Conservation (phyloP, 2,888 invertebrate species). For the Harpalus rufipes region DNA sequence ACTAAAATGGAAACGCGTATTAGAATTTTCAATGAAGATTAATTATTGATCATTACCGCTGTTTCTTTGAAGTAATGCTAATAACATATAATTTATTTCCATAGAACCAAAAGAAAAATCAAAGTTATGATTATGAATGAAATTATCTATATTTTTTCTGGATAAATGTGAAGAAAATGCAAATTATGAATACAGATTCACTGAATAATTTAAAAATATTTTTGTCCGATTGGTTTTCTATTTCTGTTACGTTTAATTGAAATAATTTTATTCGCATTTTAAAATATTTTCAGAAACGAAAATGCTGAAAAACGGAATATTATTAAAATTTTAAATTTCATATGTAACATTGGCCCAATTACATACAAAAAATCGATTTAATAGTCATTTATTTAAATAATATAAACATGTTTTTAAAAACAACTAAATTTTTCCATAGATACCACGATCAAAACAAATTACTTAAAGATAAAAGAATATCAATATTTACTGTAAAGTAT, state of each 20-base stretch:
- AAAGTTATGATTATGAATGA: constrained; percentile 6
- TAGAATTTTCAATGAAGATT: constrained; percentile 10
- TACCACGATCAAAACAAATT: constrained; percentile 26
- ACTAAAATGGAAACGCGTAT: background rate
- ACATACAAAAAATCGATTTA: background rate
- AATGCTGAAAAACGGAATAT: background rate
- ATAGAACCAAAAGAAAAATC: constrained; percentile 1
- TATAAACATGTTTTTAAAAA: constrained; percentile 11
- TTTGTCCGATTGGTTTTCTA: background rate
- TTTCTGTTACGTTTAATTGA: background rate
- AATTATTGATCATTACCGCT: background rate
- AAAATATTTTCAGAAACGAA: constrained; percentile 6
- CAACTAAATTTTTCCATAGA: constrained; percentile 5
- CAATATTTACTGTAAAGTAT: too few species aligned
- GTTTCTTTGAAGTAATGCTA: too few species aligned
- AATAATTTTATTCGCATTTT: background rate
- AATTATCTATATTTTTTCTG: background rate
- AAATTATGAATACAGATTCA: constrained; percentile 19
- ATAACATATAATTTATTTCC: too few species aligned
- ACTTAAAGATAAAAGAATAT: background rate
- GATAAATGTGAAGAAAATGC: background rate
- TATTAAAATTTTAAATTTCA: constrained; percentile 16
- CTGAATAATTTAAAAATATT: background rate
- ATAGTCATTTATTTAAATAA: background rate
- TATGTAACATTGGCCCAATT: constrained; percentile 5